Percentiles rank a stretch among this genome's conserved stretches.
These are phyloP conservation scores for Sarcophilus harrisii DNA, from an alignment of 2,797 vertebrate genomes.

Conservation along the genomic window DNA sequence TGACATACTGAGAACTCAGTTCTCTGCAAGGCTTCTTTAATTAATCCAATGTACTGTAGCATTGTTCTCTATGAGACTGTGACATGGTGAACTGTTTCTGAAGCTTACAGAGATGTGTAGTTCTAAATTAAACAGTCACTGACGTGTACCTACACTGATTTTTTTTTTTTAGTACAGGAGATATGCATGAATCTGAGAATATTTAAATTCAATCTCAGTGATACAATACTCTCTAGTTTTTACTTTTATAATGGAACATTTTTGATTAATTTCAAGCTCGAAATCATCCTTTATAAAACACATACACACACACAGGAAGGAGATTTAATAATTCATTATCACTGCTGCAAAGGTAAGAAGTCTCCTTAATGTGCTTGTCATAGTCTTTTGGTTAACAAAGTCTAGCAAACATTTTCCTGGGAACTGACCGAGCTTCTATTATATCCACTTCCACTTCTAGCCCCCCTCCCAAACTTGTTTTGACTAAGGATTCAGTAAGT, in stretches of 20 bases:
- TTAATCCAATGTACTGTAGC: slow-evolving; percentile 90
- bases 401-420: slow-evolving; percentile 68
- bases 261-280: slow-evolving; percentile 78
- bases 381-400: slow-evolving; percentile 73
- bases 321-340: slow-evolving; percentile 80
- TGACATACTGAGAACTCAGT: slow-evolving; percentile 91
- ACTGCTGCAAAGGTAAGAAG: slow-evolving; percentile 61
- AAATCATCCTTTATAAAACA: slow-evolving; percentile 76
- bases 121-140: slow-evolving; percentile 87
- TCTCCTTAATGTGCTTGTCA: slow-evolving; percentile 77
- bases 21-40: slow-evolving; percentile 89
- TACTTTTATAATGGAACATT: slow-evolving; percentile 74
- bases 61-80: slow-evolving; percentile 84
- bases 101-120: slow-evolving; percentile 86
- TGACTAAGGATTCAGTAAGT: neutral
- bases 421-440: slow-evolving; percentile 21
- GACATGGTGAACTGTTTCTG: slow-evolving; percentile 86
- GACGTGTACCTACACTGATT: slow-evolving; percentile 79
- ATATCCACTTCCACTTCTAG: neutral
- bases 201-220: slow-evolving; percentile 80
- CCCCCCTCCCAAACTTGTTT: neutral
- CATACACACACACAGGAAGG: slow-evolving; percentile 63
- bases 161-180: slow-evolving; percentile 74
- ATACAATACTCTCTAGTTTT: slow-evolving; percentile 77
- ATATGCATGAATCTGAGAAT: slow-evolving; percentile 74